Evolutionary conservation across 2,888 invertebrate genomes (phyloP).

Genomic region (Scaeva pyrastri): DNA sequence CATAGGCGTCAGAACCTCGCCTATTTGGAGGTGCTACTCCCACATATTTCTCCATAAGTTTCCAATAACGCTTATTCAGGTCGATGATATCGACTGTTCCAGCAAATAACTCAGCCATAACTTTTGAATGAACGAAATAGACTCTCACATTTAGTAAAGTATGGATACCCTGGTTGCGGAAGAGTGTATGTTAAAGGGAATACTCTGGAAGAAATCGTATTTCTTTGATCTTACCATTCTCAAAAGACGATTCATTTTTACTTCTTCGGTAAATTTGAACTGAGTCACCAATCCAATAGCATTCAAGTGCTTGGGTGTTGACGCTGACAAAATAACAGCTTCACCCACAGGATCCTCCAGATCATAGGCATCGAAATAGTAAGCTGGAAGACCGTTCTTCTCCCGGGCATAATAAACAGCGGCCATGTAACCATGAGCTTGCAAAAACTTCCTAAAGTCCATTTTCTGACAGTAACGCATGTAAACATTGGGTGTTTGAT

Average conservation of each 20-base stretch:
- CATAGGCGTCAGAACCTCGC: slow-evolving; percentile 79
- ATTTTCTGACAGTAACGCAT: slow-evolving; percentile 66
- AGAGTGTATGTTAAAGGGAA: not conserved
- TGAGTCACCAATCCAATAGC: slow-evolving; percentile 8
- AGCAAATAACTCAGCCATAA: slow-evolving; percentile 88
- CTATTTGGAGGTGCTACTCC: slow-evolving; percentile 88
- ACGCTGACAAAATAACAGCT: slow-evolving; percentile 61
- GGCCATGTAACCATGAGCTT: slow-evolving; percentile 69
- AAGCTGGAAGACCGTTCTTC: slow-evolving; percentile 48
- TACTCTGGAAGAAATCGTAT: not conserved
- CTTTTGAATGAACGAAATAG: slow-evolving; percentile 88
- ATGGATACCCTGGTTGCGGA: slow-evolving; percentile 36
- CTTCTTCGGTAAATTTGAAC: slow-evolving; percentile 25
- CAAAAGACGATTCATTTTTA: slow-evolving; percentile 54
- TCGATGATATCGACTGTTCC: slow-evolving; percentile 86
- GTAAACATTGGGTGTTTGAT: slow-evolving; percentile 23
- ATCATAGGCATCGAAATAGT: slow-evolving; percentile 41
- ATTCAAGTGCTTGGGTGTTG: slow-evolving; percentile 54
- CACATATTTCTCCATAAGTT: slow-evolving; percentile 86
- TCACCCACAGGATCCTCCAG: slow-evolving; percentile 58
- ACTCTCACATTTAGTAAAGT: slow-evolving; percentile 77
- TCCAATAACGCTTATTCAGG: slow-evolving; percentile 88
- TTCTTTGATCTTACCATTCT: slow-evolving; percentile 43
- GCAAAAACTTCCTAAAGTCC: slow-evolving; percentile 67
- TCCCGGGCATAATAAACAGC: slow-evolving; percentile 58